phyloP scores from a whole-genome alignment of 2,888 invertebrate genomes.

The Heliconius ismenius region DNA sequence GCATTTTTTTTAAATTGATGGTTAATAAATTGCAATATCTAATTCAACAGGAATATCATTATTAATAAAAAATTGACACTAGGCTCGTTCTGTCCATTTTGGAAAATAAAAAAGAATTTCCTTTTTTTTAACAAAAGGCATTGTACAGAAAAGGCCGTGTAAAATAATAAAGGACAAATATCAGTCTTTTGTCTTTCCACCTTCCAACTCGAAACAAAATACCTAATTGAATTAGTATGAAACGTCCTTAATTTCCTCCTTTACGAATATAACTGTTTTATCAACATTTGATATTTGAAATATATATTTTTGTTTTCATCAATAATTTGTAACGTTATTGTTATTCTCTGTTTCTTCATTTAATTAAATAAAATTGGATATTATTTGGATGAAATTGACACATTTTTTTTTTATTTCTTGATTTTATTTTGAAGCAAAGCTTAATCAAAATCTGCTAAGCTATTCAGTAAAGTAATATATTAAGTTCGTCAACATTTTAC shows the following conservation, averaged over 20 bases:
- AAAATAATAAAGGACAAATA: conserved; percentile 6
- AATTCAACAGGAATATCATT: background rate
- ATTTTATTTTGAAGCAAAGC: background rate
- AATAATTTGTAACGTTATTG: background rate
- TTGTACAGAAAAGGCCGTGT: background rate
- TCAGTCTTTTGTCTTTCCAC: conserved; percentile 22
- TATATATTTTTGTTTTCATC: background rate
- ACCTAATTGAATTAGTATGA: conserved; percentile 25
- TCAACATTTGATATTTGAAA: background rate
- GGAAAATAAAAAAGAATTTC: background rate
- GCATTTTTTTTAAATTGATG: background rate
- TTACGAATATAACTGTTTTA: conserved; percentile 1
- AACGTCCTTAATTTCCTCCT: background rate
- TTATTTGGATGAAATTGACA: background rate
- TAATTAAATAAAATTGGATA: background rate
- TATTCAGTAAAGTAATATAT: background rate
- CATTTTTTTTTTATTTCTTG: background rate
- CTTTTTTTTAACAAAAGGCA: background rate
- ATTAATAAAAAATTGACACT: background rate
- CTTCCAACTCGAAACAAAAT: conserved; percentile 17
- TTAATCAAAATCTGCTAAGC: background rate
- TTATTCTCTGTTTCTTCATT: background rate
- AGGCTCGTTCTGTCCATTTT: background rate
- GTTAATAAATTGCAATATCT: background rate
- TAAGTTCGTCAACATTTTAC: background rate